These are phyloP conservation scores for Saguinus midas DNA, from an alignment of 2,113 vertebrate species.

Conservation along the genomic window DNA sequence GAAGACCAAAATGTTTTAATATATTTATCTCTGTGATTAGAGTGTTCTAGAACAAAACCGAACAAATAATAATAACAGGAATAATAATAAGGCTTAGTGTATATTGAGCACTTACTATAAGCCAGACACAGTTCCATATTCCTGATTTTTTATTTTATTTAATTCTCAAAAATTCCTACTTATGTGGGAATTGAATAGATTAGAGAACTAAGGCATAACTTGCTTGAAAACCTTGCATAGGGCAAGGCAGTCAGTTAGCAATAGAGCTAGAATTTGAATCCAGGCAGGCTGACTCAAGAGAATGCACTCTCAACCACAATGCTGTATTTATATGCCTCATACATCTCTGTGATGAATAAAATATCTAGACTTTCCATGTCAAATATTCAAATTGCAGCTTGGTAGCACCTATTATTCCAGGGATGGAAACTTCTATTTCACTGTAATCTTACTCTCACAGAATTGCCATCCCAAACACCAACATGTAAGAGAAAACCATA, in stretches of 20 bases:
- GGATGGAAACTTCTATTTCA: not conserved
- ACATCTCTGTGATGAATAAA: not conserved
- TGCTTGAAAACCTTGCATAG: not conserved
- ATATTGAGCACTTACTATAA: not conserved
- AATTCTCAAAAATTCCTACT: not conserved
- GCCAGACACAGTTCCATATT: not conserved
- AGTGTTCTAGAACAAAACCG: not conserved
- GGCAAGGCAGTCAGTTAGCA: not conserved
- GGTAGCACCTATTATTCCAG: not conserved
- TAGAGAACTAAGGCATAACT: not conserved
- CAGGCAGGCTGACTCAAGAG: not conserved
- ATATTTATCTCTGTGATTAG: not conserved
- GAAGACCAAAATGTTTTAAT: not conserved
- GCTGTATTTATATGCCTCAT: not conserved
- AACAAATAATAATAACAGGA: not conserved
- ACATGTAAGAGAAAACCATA: not conserved
- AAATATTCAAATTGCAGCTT: not conserved
- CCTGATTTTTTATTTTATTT: not conserved
- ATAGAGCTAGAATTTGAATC: not conserved
- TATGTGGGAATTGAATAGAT: not conserved
- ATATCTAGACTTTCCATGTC: not conserved
- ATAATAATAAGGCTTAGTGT: not conserved
- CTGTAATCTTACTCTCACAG: not conserved
- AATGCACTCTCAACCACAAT: fast-evolving
- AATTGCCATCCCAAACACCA: not conserved